These are phyloP conservation scores for Athetis lepigone DNA, from an alignment of 2,888 invertebrate genomes.

Conservation along the genomic window DNA sequence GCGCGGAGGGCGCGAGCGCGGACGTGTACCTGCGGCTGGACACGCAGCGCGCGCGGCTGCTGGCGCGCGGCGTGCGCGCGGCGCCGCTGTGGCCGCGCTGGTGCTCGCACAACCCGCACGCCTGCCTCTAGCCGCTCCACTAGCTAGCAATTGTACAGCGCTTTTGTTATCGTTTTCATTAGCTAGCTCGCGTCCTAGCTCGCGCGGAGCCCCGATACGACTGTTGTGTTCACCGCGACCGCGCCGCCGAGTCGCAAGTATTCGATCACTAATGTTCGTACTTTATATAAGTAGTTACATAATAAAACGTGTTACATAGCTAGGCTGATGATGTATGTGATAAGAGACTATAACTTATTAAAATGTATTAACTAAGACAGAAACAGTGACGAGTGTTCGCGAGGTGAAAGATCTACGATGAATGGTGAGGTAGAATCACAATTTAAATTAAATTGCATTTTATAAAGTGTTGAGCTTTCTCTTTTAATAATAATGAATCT, in stretches of 20 bases:
- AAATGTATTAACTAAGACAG: conserved; percentile 30
- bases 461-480: conserved; percentile 48
- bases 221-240: conserved; percentile 36
- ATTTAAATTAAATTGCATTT: conserved; percentile 40
- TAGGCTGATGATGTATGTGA: conserved; percentile 60
- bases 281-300: conserved; percentile 57
- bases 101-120: conserved; percentile 94
- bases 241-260: conserved; percentile 54
- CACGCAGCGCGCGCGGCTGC: conserved; percentile 92
- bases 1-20: conserved; percentile 87
- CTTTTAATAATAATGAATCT: conserved; percentile 43
- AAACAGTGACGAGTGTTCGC: conserved; percentile 20
- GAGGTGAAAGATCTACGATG: conserved; percentile 15
- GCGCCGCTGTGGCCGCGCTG: conserved; percentile 94
- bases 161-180: conserved; percentile 61
- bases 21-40: conserved; percentile 93
- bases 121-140: conserved; percentile 90
- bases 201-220: neutral
- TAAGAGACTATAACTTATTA: conserved; percentile 57
- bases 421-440: conserved; percentile 28
- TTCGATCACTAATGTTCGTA: conserved; percentile 47
- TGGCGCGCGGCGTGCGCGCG: conserved; percentile 91
- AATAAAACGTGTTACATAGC: conserved; percentile 65
- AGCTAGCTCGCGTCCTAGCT: conserved; percentile 54
- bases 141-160: conserved; percentile 78